Conservation (phyloP, 53 echinoderm and acorn worm species). For the Apostichopus leukothele region DNA sequence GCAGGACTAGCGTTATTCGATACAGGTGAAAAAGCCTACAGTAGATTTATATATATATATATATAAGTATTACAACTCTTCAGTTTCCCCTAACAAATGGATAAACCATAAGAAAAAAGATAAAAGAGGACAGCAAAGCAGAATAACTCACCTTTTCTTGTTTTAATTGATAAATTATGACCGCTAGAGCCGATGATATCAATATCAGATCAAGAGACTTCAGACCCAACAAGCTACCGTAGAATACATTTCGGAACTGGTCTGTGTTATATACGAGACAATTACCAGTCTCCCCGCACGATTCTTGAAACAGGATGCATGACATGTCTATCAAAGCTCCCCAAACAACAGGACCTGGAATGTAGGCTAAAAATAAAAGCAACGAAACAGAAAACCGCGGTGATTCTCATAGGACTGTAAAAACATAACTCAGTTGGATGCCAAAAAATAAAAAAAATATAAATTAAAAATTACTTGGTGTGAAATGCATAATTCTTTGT, state of each 20-base stretch:
- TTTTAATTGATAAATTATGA: neutral
- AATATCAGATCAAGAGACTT: neutral
- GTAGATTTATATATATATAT: too few relatives aligned
- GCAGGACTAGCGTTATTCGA: too few relatives aligned
- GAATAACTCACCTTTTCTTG: conserved; percentile 10
- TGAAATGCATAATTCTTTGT: too few relatives aligned
- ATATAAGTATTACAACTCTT: too few relatives aligned
- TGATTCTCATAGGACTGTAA: too few relatives aligned
- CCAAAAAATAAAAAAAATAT: too few relatives aligned
- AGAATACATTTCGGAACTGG: conserved; percentile 46
- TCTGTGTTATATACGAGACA: conserved; percentile 56
- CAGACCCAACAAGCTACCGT: conserved; percentile 29
- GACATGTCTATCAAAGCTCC: conserved; percentile 49
- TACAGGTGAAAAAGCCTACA: too few relatives aligned
- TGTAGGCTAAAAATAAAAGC: neutral
- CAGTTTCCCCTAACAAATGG: too few relatives aligned
- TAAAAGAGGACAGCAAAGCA: neutral
- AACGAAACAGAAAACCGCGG: too few relatives aligned
- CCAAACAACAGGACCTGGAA: conserved; percentile 60
- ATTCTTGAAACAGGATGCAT: conserved; percentile 51
- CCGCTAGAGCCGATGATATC: neutral
- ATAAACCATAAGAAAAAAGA: too few relatives aligned
- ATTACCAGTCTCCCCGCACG: conserved; percentile 56
- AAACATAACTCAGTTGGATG: too few relatives aligned
- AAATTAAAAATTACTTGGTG: too few relatives aligned